phyloP scores from a whole-genome alignment of 2,888 invertebrate genomes.

The Cephus nigrinus region DNA sequence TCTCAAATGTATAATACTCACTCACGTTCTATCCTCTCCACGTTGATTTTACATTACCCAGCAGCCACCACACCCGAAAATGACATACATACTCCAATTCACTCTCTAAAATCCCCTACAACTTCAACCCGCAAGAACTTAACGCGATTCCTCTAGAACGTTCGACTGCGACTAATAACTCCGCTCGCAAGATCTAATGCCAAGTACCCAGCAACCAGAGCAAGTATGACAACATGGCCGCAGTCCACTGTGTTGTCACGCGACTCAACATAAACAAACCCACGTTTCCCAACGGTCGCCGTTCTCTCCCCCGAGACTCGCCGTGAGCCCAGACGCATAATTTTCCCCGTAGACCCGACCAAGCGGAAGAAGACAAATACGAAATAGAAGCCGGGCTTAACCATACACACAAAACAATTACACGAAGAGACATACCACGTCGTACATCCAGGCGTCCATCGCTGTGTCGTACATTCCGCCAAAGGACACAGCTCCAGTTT shows the following conservation, averaged over 20 bases:
- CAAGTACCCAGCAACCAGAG: neutral
- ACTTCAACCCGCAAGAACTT: neutral
- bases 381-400: neutral
- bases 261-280: constrained; percentile 5
- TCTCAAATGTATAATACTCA: neutral
- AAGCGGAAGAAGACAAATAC: neutral
- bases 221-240: neutral
- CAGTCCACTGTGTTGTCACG: neutral
- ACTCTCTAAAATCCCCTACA: neutral
- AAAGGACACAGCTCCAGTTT: neutral
- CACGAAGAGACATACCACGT: constrained; percentile 53
- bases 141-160: neutral
- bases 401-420: neutral
- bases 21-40: neutral
- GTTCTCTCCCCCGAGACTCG: neutral
- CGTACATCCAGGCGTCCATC: constrained; percentile 65
- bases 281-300: neutral
- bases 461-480: constrained; percentile 48
- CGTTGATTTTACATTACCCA: neutral
- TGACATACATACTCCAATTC: neutral
- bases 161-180: neutral
- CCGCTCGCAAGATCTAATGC: neutral
- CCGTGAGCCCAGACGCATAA: neutral
- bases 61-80: neutral
- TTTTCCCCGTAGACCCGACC: neutral